A percentile compares a stretch with the other conserved stretches of the same genome.
These are phyloP conservation scores for Phocides pigmalion DNA, from an alignment of 1,140 invertebrate genomes.

Conservation along the genomic window DNA sequence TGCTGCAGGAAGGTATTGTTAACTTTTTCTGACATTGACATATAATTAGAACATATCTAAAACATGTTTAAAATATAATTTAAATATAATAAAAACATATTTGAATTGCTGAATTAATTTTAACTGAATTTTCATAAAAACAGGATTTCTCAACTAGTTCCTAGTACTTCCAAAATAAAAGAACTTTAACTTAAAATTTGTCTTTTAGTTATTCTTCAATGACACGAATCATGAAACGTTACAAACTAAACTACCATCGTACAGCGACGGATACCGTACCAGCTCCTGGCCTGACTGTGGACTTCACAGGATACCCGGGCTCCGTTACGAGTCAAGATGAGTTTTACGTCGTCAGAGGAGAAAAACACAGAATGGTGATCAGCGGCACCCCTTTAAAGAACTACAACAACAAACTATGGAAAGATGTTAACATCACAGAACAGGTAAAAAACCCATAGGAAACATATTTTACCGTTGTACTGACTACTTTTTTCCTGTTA, in stretches of 20 bases:
- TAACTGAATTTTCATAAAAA: no score
- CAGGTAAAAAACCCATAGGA: conserved; percentile 65
- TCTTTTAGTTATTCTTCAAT: conserved; percentile 89
- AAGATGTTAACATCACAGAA: conserved; percentile 80
- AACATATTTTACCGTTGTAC: no score
- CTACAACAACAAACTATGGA: conserved; percentile 83
- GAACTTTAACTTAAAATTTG: not conserved
- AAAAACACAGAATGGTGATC: conserved; percentile 83
- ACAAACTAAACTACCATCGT: conserved; percentile 91
- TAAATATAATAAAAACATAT: no score
- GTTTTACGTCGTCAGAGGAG: conserved; percentile 88
- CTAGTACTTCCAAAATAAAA: not conserved
- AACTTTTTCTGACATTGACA: no score
- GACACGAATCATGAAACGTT: conserved; percentile 95
- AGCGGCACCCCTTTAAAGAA: conserved; percentile 85
- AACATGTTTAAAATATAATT: no score
- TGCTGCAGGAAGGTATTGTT: conserved; percentile 78
- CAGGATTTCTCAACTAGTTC: no score
- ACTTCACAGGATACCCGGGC: conserved; percentile 95
- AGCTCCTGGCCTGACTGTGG: conserved; percentile 88
- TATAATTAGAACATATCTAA: no score
- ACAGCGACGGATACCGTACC: conserved; percentile 82
- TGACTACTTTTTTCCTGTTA: no score
- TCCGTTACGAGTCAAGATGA: conserved; percentile 94
- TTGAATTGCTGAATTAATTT: no score